These are phyloP conservation scores for Minunthozetes semirufus DNA, from an alignment of 2,888 invertebrate species.

Conservation along the genomic window DNA sequence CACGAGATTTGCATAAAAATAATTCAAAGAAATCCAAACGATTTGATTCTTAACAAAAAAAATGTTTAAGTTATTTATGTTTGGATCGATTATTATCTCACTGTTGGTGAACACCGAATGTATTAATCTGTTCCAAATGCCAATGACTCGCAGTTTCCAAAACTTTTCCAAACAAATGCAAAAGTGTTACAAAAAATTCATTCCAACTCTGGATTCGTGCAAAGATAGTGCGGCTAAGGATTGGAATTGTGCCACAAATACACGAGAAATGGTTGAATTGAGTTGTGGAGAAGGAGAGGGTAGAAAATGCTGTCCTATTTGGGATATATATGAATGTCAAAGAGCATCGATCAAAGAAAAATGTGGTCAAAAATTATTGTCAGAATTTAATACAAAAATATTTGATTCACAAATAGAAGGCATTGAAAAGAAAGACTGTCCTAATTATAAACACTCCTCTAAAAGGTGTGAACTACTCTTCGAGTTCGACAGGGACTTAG, in stretches of 20 bases:
- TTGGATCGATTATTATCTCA: background rate
- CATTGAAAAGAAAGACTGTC: background rate
- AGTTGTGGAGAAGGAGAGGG: background rate
- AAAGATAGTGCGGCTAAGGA: background rate
- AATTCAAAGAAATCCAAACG: too few relatives aligned
- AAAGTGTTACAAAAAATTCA: background rate
- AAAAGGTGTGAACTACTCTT: background rate
- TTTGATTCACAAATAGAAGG: background rate
- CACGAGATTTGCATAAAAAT: too few relatives aligned
- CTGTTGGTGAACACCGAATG: background rate
- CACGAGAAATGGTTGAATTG: background rate
- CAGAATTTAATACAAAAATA: background rate
- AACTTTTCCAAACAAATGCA: background rate
- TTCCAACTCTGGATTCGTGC: background rate
- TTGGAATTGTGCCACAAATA: slow-evolving; percentile 9
- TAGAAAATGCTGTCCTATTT: background rate
- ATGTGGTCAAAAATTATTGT: background rate
- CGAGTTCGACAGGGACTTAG: background rate
- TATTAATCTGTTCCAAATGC: background rate
- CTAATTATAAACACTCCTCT: background rate
- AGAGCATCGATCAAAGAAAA: background rate
- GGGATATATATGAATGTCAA: background rate
- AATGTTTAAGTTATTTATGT: too few relatives aligned
- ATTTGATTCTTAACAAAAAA: too few relatives aligned
- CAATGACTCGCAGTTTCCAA: too few relatives aligned